A percentile compares a stretch with the other conserved stretches of the same genome.
Conservation (phyloP, 2,797 vertebrate species). For the Sparidentex hasta region DNA sequence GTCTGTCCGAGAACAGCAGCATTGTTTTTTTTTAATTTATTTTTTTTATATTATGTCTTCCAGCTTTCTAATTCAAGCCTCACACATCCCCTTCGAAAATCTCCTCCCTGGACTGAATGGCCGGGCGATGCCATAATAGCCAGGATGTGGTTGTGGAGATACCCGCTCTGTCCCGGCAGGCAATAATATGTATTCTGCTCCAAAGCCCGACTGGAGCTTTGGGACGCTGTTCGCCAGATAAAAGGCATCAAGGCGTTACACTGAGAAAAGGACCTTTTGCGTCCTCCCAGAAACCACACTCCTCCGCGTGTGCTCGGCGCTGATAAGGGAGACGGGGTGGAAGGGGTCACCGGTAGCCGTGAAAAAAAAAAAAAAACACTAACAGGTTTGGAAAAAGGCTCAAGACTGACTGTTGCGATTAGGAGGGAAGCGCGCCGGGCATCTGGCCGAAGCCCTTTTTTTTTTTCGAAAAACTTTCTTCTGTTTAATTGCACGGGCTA, state of each 20-base stretch:
- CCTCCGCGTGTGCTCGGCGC: constrained; percentile 74
- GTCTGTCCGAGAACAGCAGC: constrained; percentile 43
- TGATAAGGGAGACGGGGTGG: constrained; percentile 83
- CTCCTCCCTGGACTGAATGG: constrained; percentile 33
- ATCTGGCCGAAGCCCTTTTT: constrained; percentile 4
- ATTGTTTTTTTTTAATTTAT: neutral
- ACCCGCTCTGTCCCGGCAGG: constrained; percentile 30
- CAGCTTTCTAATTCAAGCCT: constrained; percentile 58
- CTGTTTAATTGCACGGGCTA: constrained; percentile 12
- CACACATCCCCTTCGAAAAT: constrained; percentile 9
- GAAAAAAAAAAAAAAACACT: constrained; percentile 24
- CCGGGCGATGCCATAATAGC: constrained; percentile 39
- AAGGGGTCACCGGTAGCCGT: constrained; percentile 72
- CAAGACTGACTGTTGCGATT: constrained; percentile 54
- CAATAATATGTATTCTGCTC: constrained; percentile 64
- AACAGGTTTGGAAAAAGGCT: constrained; percentile 58
- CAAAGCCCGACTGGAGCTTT: constrained; percentile 59
- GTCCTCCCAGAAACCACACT: constrained; percentile 73
- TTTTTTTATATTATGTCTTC: constrained; percentile 29
- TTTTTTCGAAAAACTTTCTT: constrained; percentile 17
- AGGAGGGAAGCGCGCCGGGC: constrained; percentile 25
- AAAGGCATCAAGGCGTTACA: constrained; percentile 72
- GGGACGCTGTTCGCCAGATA: constrained; percentile 67
- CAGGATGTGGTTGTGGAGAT: constrained; percentile 40
- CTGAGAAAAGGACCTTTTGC: constrained; percentile 71